Evolutionary conservation across 2,797 vertebrate species (phyloP), one percentile per base, ranked within the genome.

Genomic region (Sus cebifrons): DNA sequence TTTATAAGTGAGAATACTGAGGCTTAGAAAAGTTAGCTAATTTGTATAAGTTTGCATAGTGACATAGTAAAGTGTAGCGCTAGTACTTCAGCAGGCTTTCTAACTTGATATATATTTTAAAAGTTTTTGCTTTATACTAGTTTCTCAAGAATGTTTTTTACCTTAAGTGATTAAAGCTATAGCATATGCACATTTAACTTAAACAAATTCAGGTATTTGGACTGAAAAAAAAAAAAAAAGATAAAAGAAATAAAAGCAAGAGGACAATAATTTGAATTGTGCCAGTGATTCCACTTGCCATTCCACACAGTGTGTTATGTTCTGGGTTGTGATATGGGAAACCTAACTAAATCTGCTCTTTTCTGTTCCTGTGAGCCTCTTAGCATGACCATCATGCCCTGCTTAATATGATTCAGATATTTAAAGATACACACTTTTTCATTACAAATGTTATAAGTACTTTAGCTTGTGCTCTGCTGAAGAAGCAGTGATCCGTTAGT

Each of bases 111-210:
- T 20, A 65, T 64, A 74, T 67, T 60, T 75, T 16, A 64, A 60
- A 64, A 40, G n/a, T 10, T 49, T 91, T 89, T 73, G 54, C n/a
- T 8, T 44, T 18, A 4, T 73, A 23, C 87, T 52, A 82, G 54
- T 88, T 92, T 95, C 68, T 95, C 29, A 95, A 73, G 52, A 64
- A 65, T 86, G 13, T 92, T 97, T 95, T 82, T 23, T 85, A 29
- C 36, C 18, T 81, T 36, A 36, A 91, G 40, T 95, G 64, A 79
- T 36, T 86, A 67, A 81, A 86, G 27, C 81, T 86, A 77, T 36
- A 56, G 65, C 44, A 44, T 73, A 68, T 78, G 40, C 2, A 52
- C 29, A 54, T 67, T 93, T 95, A 82, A 78, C 20, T 89, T 92
- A 27, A 0, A 60, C 11, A 78, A 83, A 73, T 92, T 81, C 17